Evolutionary conservation across 2,797 vertebrate genomes (phyloP), one percentile per base, ranked within the genome.

Genomic region (Xiphophorus birchmanni): DNA sequence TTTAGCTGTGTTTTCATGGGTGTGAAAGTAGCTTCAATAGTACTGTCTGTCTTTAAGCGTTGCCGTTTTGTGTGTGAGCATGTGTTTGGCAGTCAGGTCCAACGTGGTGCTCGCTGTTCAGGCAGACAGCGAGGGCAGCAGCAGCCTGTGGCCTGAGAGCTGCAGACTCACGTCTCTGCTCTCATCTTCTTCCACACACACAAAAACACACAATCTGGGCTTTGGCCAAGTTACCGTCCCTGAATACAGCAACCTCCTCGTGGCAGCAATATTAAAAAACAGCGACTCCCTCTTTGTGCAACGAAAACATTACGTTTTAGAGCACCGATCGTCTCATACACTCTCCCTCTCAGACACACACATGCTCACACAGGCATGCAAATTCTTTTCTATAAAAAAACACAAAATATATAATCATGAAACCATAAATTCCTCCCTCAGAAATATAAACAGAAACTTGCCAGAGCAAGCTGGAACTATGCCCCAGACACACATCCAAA

Each of bases 51-150:
- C 80, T 87, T 81, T 82, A 85, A 86, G 86, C 83, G 81, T 74
- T 86, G 87, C 74, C 29, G 52, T 82, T 89, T 85, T 89, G 84
- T 89, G 84, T 87, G 86, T 74, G 79, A 75, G 88, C 84, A 90
- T 91, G 80, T 89, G 89, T 87, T 94, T 94, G 93, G 93, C 91
- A 92, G 91, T 82, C 88, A 93, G 91, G 92, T 89, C 90, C 83
- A 87, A 80, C 78, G 84, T 92, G 87, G 88, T 87, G 93, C 88
- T 91, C 79, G 91, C 63, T 45, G 58, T 91, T 93, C 84, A 91
- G 90, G 91, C 94, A 93, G 91, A 93, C 91, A 86, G 91, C 87
- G 79, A 92, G 91, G 87, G 90, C 89, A 86, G 87, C 87, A 87
- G 91, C 90, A 93, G 93, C 87, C 89, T 88, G 88, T 86, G 91